Base-by-base conservation (phyloP, 2,888 invertebrate genomes). In the Microctonus aethiopoides region DNA sequence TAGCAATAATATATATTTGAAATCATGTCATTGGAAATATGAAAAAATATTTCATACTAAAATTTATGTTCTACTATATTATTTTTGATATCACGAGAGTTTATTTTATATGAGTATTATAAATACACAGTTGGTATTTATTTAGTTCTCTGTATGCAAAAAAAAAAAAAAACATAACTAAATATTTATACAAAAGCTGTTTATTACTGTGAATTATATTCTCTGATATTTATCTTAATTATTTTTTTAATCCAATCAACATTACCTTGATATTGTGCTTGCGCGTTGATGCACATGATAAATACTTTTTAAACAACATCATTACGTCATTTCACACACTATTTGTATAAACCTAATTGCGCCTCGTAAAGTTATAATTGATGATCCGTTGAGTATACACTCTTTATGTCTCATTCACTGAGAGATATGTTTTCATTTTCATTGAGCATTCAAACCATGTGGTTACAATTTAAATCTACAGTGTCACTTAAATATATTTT, bases 331-430 rank as follows among this genome's bases (percentile, higher is more conserved):
- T 39, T 61, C 51, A 54, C 54, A 26, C 22, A n/a, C 11, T 39
- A 41, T 16, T 32, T 5, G 16, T 26, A 46, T 46, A 16, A 16
- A 46, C 52, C 59, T 67, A 67, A 67, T 67, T 67, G 61, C 51
- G 26, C 22, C 61, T 67, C 67, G 61, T 67, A 67, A 67, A 67
- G 51, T 52, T 52, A 61, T 67, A 67, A 67, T 67, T 67, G 54
- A 67, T 51, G 61, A 66, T 52, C 54, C 61, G 61, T 46, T 67
- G 60, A 61, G 52, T 61, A 61, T 67, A 46, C 4, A 29, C 24
- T 67, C 34, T 51, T 61, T 61, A 34, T 54, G 60, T 61, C 56
- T 66, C 57, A 66, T 66, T 66, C 56, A 66, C 65, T n/a, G 41
- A 36, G 26, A 52, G 22, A 60, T 11, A 60, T 60, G 34, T 60